These are phyloP conservation scores for Abramis brama DNA, from an alignment of 2,113 vertebrate genomes.

Conservation along the genomic window DNA sequence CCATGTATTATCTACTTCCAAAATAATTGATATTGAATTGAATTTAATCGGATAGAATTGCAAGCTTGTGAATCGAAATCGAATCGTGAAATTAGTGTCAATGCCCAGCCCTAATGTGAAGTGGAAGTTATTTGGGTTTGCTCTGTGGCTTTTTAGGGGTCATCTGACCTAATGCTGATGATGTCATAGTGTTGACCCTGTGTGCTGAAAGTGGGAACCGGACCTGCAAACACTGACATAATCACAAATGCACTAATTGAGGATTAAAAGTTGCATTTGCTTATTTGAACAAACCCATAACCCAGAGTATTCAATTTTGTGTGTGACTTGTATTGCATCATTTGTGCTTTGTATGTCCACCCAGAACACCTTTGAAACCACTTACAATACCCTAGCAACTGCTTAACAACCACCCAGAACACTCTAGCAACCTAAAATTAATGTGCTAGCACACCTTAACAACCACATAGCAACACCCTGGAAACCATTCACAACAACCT, in stretches of 20 bases:
- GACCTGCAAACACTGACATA: not conserved
- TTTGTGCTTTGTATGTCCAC: not conserved
- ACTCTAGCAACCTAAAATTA: not conserved
- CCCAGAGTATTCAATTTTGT: not conserved
- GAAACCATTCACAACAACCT: not conserved
- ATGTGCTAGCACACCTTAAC: not conserved
- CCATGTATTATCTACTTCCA: no score
- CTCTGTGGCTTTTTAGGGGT: conserved; percentile 31
- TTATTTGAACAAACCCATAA: not conserved
- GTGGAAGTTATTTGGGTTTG: conserved; percentile 39
- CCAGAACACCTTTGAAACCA: not conserved
- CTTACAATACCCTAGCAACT: not conserved
- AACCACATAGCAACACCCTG: not conserved
- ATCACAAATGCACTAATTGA: not conserved
- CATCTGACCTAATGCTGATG: conserved; percentile 37
- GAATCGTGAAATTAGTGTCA: no score
- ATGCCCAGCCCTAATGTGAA: conserved; percentile 2
- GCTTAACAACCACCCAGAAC: not conserved
- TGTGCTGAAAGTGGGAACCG: conserved; percentile 10
- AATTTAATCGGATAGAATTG: no score
- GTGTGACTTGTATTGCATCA: not conserved
- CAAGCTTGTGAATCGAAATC: no score
- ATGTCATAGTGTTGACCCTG: conserved; percentile 49
- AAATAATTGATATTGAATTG: no score
- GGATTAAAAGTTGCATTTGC: not conserved